Evolutionary conservation across 1,140 invertebrate genomes (phyloP).

Genomic region (Drosophila persimilis): DNA sequence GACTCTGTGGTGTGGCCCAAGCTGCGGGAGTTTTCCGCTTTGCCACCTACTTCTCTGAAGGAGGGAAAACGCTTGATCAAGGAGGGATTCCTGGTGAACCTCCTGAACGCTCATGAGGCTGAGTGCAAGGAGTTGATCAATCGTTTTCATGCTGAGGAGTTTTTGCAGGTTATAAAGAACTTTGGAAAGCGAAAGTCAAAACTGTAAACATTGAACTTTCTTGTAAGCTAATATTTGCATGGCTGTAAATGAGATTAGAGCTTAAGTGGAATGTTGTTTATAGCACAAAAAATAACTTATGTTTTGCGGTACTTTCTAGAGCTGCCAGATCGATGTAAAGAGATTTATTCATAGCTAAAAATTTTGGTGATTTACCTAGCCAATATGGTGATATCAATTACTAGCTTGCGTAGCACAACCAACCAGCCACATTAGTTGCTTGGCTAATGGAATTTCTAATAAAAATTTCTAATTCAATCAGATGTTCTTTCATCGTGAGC

Average conservation of each 20-base stretch:
- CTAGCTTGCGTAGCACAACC: too few species aligned
- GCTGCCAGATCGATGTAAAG: slow-evolving; percentile 16
- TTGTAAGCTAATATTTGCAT: too few species aligned
- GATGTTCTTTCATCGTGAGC: too few species aligned
- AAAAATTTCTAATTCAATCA: background rate
- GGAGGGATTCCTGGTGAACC: slow-evolving; percentile 28
- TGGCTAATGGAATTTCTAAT: too few species aligned
- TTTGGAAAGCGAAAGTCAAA: slow-evolving; percentile 68
- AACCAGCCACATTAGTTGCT: too few species aligned
- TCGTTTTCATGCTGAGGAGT: slow-evolving; percentile 53
- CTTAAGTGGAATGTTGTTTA: too few species aligned
- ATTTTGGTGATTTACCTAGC: too few species aligned
- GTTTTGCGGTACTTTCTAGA: background rate
- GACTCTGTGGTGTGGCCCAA: slow-evolving; percentile 68
- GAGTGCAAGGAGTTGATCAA: slow-evolving; percentile 51
- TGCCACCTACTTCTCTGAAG: slow-evolving; percentile 58
- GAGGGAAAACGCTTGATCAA: slow-evolving; percentile 64
- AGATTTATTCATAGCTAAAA: too few species aligned
- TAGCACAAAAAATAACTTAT: background rate
- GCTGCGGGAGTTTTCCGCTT: slow-evolving; percentile 47
- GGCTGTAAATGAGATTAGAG: too few species aligned
- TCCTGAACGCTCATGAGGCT: slow-evolving; percentile 45
- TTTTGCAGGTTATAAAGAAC: slow-evolving; percentile 57
- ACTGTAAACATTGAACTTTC: slow-evolving; percentile 16
- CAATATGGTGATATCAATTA: too few species aligned